phyloP scores from a whole-genome alignment of 2,113 vertebrate genomes.

The Pseudopodoces humilis region DNA sequence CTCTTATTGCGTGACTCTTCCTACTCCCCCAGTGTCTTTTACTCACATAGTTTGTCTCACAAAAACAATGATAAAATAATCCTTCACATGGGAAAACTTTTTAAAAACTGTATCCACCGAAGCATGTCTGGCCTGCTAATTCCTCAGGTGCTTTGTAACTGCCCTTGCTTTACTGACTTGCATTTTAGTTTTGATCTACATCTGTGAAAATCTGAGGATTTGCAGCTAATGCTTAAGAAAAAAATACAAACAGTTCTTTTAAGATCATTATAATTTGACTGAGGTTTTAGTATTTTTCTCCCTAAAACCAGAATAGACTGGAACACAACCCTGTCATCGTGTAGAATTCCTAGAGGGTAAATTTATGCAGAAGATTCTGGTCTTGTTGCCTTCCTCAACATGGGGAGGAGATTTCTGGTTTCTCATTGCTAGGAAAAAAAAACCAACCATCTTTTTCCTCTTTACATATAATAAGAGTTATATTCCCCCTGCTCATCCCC shows the following conservation, averaged over 20 bases:
- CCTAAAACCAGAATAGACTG: neutral
- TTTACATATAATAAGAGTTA: neutral
- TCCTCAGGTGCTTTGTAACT: neutral
- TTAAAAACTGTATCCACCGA: neutral
- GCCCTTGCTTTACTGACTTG: neutral
- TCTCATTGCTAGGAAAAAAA: neutral
- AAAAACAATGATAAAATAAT: neutral
- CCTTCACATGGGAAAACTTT: neutral
- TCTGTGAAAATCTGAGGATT: neutral
- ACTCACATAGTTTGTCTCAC: neutral
- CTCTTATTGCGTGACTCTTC: neutral
- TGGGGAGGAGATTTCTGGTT: neutral
- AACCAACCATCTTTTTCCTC: neutral
- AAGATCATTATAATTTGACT: neutral
- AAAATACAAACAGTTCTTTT: neutral
- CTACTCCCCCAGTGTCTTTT: neutral
- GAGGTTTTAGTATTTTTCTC: neutral
- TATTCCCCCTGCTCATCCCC: fast-evolving
- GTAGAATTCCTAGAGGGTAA: neutral
- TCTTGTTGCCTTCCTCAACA: neutral
- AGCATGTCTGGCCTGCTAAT: neutral
- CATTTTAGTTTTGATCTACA: neutral
- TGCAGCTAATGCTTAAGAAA: neutral
- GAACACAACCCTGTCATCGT: neutral
- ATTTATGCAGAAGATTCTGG: neutral